Evolutionary conservation across 2,888 invertebrate genomes (phyloP).

Genomic region (Idaea aversata): DNA sequence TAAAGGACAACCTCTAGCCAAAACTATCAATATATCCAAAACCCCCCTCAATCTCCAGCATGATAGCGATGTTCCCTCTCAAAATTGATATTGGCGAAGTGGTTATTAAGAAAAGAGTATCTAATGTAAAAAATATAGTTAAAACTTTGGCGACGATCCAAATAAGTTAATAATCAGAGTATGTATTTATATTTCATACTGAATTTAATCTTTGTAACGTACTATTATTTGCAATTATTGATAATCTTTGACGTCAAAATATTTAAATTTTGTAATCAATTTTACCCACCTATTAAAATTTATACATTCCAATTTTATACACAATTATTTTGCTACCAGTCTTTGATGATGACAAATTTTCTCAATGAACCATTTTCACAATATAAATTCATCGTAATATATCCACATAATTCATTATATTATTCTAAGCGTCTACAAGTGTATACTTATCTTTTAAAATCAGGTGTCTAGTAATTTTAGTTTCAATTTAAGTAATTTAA

Average conservation of each 20-base stretch:
- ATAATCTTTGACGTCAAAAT: not conserved
- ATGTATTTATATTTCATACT: no score
- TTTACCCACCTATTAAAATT: not conserved
- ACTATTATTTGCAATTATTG: not conserved
- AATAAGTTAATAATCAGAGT: no score
- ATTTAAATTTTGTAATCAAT: not conserved
- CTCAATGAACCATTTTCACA: not conserved
- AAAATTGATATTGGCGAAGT: no score
- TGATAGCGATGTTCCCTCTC: no score
- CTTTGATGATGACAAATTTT: slow-evolving; percentile 3
- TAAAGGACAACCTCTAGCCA: no score
- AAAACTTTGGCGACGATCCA: no score
- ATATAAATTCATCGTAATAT: not conserved
- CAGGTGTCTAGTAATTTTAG: not conserved
- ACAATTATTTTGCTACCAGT: slow-evolving; percentile 1
- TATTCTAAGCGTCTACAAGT: not conserved
- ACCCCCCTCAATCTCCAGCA: no score
- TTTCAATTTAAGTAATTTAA: slow-evolving; percentile 1
- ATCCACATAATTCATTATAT: not conserved
- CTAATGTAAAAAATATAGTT: no score
- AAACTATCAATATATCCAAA: no score
- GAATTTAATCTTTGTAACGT: not conserved
- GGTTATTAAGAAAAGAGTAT: no score
- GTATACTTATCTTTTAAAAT: not conserved
- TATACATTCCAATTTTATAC: not conserved